Percentiles rank a stretch among this genome's conserved stretches.
Evolutionary conservation across 2,888 invertebrate genomes (phyloP).

Genomic region (Xestia sexstrigata): DNA sequence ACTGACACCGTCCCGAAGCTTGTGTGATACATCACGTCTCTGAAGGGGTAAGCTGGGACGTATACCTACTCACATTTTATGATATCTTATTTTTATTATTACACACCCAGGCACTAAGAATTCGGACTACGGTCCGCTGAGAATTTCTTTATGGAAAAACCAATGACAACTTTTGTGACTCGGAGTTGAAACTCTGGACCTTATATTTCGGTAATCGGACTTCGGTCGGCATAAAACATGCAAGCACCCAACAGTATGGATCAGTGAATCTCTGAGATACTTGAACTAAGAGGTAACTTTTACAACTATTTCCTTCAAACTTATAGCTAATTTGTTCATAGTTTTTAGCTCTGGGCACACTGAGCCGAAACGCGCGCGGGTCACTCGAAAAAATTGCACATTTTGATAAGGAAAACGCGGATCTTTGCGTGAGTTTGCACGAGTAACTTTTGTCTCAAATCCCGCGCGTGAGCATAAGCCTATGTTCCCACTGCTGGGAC

Average conservation of each 20-base stretch:
- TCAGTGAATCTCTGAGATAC: slow-evolving; percentile 15
- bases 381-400: neutral
- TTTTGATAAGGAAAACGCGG: neutral
- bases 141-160: too few relatives aligned
- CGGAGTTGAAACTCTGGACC: neutral
- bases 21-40: slow-evolving; percentile 10
- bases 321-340: slow-evolving; percentile 46
- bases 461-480: neutral
- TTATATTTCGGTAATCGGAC: slow-evolving; percentile 14
- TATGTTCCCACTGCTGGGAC: too few relatives aligned
- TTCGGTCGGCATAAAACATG: slow-evolving; percentile 26
- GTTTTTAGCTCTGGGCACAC: neutral
- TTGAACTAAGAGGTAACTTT: slow-evolving; percentile 18
- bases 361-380: neutral
- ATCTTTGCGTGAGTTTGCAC: neutral
- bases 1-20: slow-evolving; percentile 34
- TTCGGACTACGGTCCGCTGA: neutral
- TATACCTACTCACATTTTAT: neutral
- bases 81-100: neutral
- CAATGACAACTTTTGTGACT: too few relatives aligned
- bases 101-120: neutral
- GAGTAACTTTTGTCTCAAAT: neutral
- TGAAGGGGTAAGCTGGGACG: too few relatives aligned
- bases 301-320: slow-evolving; percentile 22
- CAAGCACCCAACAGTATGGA: slow-evolving; percentile 40